Conservation (phyloP, 2,888 invertebrate genomes). For the Acleris emargana region DNA sequence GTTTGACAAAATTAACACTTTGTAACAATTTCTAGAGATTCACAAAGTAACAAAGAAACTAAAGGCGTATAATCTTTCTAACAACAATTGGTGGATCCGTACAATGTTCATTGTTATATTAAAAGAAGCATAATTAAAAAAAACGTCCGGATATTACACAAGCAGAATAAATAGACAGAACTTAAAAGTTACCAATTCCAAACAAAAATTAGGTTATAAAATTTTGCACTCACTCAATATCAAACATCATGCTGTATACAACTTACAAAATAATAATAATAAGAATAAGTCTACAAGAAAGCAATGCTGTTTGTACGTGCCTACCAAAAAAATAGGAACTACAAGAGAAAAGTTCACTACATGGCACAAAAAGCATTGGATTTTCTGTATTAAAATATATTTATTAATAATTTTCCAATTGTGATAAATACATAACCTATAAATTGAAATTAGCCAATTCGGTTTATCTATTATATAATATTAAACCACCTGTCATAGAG, state of each 20-base stretch:
- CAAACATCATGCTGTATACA: constrained; percentile 42
- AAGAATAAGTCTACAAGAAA: constrained; percentile 16
- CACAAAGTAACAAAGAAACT: too few relatives aligned
- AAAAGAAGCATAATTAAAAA: neutral
- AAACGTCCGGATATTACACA: neutral
- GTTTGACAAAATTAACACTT: too few relatives aligned
- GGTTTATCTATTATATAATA: constrained; percentile 14
- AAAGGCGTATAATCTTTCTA: neutral
- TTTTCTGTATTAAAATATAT: constrained; percentile 28
- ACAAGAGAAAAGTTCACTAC: constrained; percentile 15
- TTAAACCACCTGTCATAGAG: constrained; percentile 42
- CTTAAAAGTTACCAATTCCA: constrained; percentile 21
- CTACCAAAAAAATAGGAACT: constrained; percentile 7
- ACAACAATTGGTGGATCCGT: neutral
- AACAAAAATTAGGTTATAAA: constrained; percentile 16
- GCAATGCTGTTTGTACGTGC: constrained; percentile 46
- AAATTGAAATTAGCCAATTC: constrained; percentile 26
- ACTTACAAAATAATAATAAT: constrained; percentile 28
- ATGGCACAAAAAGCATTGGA: constrained; percentile 46
- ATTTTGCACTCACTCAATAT: constrained; percentile 24
- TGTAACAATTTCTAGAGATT: too few relatives aligned
- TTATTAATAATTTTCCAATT: constrained; percentile 11
- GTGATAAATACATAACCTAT: constrained; percentile 28
- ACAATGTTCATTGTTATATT: neutral
- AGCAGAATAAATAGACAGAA: constrained; percentile 27